Evolutionary conservation across 1,140 invertebrate species (phyloP).

Genomic region (Cydia pomonella): DNA sequence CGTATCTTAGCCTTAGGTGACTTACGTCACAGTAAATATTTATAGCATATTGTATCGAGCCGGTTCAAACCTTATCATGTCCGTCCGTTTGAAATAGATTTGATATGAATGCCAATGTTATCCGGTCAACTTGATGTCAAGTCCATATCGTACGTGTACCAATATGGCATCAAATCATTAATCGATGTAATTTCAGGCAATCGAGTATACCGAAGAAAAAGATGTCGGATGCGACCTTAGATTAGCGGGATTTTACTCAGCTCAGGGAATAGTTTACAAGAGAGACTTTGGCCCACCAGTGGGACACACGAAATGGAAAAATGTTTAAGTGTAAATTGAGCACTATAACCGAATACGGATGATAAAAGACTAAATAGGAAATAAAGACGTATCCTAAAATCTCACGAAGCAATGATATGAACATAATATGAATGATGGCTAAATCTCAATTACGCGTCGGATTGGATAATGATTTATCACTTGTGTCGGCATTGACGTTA

Average conservation of each 20-base stretch:
- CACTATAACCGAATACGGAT: background rate
- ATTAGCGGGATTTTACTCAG: too few species aligned
- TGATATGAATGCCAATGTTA: background rate
- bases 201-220: too few species aligned
- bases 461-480: background rate
- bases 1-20: too few species aligned
- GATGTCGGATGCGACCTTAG: too few species aligned
- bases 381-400: background rate
- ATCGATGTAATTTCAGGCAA: background rate
- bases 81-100: background rate
- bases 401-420: background rate
- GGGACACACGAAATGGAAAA: too few species aligned
- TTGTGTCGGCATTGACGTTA: conserved; percentile 22
- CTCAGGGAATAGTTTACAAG: too few species aligned
- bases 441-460: background rate
- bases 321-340: too few species aligned
- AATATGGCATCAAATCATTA: background rate
- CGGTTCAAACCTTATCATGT: too few species aligned
- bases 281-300: too few species aligned
- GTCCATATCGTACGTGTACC: background rate
- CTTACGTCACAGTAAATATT: too few species aligned
- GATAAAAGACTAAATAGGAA: background rate
- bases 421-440: background rate
- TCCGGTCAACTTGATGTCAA: background rate
- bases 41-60: too few species aligned